Percentiles rank a stretch among this genome's conserved stretches.
Evolutionary conservation across 2,888 invertebrate genomes (phyloP).

Genomic region (Drosophila suboccidentalis): DNA sequence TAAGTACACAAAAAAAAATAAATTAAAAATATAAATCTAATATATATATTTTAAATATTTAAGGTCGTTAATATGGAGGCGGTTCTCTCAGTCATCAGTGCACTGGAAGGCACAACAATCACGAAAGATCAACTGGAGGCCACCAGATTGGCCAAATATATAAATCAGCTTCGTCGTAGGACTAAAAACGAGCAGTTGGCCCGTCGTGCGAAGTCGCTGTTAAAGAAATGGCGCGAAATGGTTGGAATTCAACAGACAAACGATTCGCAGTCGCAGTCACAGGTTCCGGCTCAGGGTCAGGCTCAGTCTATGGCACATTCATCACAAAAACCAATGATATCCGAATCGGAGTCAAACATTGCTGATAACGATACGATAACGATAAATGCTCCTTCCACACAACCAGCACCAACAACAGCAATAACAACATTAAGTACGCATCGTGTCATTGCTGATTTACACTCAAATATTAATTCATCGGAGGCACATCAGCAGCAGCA

Average conservation of each 20-base stretch:
- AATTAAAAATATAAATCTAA: not conserved
- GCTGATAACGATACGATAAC: constrained; percentile 5
- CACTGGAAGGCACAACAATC: constrained; percentile 93
- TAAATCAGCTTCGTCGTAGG: constrained; percentile 96
- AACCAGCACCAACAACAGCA: not conserved
- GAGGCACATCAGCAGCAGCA: constrained; percentile 16
- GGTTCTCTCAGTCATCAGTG: constrained; percentile 96
- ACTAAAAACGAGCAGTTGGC: constrained; percentile 94
- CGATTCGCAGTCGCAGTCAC: constrained; percentile 50
- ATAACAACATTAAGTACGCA: constrained; percentile 2
- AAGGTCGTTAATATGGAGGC: constrained; percentile 98
- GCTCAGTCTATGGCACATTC: constrained; percentile 23
- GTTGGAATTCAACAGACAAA: constrained; percentile 87
- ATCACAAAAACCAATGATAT: constrained; percentile 11
- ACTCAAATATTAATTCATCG: constrained; percentile 32
- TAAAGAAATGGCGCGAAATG: constrained; percentile 96
- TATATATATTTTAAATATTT: not conserved
- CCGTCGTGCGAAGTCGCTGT: constrained; percentile 95
- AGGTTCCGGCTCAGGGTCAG: not conserved
- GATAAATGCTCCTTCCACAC: constrained; percentile 10
- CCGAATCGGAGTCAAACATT: constrained; percentile 22
- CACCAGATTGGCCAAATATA: constrained; percentile 97
- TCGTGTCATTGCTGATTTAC: constrained; percentile 30
- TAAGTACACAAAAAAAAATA: constrained; percentile 88
- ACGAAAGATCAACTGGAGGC: constrained; percentile 87